Percentiles rank a stretch among this genome's conserved stretches.
These are phyloP conservation scores for Gymnodraco acuticeps DNA, from an alignment of 2,797 vertebrate species.

Conservation along the genomic window DNA sequence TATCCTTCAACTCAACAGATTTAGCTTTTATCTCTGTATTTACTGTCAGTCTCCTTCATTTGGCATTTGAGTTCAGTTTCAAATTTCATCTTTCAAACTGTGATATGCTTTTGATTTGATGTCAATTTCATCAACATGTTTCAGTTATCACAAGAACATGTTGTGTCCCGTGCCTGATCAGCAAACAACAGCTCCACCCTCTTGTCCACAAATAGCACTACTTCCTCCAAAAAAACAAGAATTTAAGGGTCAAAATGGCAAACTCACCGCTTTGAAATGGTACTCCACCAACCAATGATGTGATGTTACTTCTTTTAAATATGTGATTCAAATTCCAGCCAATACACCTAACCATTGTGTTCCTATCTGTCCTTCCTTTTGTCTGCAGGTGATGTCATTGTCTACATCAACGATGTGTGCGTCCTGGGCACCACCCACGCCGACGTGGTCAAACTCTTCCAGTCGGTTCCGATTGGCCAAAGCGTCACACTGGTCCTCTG, in stretches of 20 bases:
- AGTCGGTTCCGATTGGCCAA: conserved; percentile 97
- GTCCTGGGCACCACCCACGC: conserved; percentile 98
- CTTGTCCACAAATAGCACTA: too few species aligned
- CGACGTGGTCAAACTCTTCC: conserved; percentile 98
- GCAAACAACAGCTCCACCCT: not conserved
- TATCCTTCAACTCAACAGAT: not conserved
- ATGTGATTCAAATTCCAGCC: not conserved
- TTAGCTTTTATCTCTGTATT: not conserved
- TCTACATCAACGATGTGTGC: conserved; percentile 98
- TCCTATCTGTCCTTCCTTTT: not conserved
- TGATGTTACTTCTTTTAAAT: too few species aligned
- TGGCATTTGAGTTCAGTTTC: not conserved
- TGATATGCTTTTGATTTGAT: not conserved
- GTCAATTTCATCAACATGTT: not conserved
- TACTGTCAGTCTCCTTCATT: not conserved
- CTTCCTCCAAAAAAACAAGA: too few species aligned
- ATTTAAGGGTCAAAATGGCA: too few species aligned
- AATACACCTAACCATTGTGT: not conserved
- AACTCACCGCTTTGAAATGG: too few species aligned
- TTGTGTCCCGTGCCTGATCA: not conserved
- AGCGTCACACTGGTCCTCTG: conserved; percentile 96
- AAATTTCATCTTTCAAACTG: not conserved
- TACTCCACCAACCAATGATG: too few species aligned
- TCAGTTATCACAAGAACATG: not conserved
- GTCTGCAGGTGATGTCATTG: conserved; percentile 94